phyloP scores from a whole-genome alignment of 2,797 vertebrate genomes.

The Sphaeramia orbicularis region DNA sequence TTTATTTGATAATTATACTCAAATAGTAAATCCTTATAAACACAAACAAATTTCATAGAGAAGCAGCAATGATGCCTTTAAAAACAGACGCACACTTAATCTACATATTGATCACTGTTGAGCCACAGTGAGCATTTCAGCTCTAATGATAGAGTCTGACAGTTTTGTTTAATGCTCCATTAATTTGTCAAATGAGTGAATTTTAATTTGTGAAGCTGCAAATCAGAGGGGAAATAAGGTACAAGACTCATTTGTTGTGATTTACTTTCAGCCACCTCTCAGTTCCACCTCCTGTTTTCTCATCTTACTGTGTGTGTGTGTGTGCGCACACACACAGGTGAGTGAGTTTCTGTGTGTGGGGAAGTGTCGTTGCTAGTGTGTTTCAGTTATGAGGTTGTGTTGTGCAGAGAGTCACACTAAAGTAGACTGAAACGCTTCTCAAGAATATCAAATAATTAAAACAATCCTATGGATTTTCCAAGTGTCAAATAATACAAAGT shows the following conservation, averaged over 20 bases:
- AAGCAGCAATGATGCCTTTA: conserved; percentile 30
- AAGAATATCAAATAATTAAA: conserved; percentile 17
- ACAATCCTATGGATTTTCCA: conserved; percentile 25
- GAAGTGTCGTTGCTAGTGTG: conserved; percentile 15
- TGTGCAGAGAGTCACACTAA: conserved; percentile 51
- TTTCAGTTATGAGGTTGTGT: conserved; percentile 23
- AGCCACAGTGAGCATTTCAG: conserved; percentile 5
- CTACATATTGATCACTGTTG: conserved; percentile 33
- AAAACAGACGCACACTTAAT: conserved; percentile 25
- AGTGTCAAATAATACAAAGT: conserved; percentile 30
- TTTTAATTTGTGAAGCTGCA: conserved; percentile 39
- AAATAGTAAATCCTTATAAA: conserved; percentile 1
- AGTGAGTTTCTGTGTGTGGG: conserved; percentile 21
- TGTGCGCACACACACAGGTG: conserved; percentile 13
- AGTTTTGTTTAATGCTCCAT: neutral
- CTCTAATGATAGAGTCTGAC: conserved; percentile 27
- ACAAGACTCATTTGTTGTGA: conserved; percentile 7
- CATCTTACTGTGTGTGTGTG: conserved; percentile 15
- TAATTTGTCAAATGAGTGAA: neutral
- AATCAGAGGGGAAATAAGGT: conserved; percentile 33
- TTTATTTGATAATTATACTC: conserved; percentile 29
- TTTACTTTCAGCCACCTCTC: conserved; percentile 30
- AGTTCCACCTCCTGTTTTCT: conserved; percentile 6
- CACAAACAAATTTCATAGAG: conserved; percentile 36
- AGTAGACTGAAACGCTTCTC: neutral